Conservation (phyloP, 2,113 vertebrate genomes). For the Proteles cristata region DNA sequence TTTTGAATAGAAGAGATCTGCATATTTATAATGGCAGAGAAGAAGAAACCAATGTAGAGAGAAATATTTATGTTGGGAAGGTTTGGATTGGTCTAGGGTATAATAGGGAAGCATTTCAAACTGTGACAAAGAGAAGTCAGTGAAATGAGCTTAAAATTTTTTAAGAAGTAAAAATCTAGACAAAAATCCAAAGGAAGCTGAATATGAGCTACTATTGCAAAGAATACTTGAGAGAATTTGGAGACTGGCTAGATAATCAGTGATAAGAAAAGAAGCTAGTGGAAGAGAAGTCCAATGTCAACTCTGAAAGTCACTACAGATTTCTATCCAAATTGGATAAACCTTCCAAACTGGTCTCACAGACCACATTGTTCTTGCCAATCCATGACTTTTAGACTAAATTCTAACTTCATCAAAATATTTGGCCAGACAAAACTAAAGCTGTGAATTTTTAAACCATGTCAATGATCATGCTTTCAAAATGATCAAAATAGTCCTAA, state of each 20-base stretch:
- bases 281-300: not conserved
- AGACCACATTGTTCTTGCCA: constrained; percentile 51
- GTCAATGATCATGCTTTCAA: constrained; percentile 35
- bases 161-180: constrained; percentile 23
- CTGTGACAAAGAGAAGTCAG: not conserved
- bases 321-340: constrained; percentile 28
- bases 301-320: not conserved
- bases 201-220: not conserved
- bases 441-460: constrained; percentile 47
- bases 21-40: not conserved
- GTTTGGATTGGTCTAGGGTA: not conserved
- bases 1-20: not conserved
- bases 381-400: constrained; percentile 67
- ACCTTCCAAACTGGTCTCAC: constrained; percentile 14
- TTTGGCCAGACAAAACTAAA: constrained; percentile 65
- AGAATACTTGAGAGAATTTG: not conserved
- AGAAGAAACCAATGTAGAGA: not conserved
- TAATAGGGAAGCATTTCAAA: not conserved
- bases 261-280: not conserved
- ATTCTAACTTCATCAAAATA: constrained; percentile 72
- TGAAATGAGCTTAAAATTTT: not conserved
- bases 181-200: not conserved
- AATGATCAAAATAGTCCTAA: constrained; percentile 60
- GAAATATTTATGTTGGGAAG: constrained; percentile 12
- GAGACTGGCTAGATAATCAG: not conserved